Conservation (phyloP, 2,113 vertebrate species). For the Phalacrocorax aristotelis region DNA sequence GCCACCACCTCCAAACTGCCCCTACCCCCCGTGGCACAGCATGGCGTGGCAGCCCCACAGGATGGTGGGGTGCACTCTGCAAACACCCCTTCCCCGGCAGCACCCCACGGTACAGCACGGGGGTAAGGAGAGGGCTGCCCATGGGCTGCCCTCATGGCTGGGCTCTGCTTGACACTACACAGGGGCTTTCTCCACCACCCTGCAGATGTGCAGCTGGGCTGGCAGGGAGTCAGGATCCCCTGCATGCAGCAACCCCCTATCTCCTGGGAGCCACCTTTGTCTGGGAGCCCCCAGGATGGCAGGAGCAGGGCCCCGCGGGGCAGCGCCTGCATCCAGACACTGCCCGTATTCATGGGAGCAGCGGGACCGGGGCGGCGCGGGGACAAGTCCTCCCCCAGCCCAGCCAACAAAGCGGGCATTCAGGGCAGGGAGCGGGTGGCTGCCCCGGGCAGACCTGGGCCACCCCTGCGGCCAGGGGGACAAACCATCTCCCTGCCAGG, state of each 20-base stretch:
- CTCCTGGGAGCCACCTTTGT: background rate
- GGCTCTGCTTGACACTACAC: background rate
- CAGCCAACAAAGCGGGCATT: slow-evolving; percentile 17
- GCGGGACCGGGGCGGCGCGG: accelerated
- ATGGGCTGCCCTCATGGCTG: accelerated
- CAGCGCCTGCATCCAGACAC: background rate
- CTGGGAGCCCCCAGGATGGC: accelerated
- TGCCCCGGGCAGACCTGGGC: background rate
- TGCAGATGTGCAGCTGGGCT: accelerated
- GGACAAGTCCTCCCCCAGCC: background rate
- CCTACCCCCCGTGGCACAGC: background rate
- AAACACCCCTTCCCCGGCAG: background rate
- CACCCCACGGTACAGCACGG: accelerated
- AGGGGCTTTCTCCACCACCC: background rate
- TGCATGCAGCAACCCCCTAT: background rate
- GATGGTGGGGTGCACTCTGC: background rate
- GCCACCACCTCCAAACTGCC: background rate
- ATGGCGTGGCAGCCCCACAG: accelerated
- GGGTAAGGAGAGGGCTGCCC: background rate
- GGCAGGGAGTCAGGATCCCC: background rate
- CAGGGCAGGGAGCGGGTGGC: background rate
- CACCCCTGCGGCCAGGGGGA: accelerated
- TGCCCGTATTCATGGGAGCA: background rate
- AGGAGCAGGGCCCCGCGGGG: background rate
- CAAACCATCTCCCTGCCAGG: accelerated